Evolutionary conservation across 2,888 invertebrate species (phyloP), one percentile per base, ranked within the genome.

Genomic region (Dryomyza anilis): DNA sequence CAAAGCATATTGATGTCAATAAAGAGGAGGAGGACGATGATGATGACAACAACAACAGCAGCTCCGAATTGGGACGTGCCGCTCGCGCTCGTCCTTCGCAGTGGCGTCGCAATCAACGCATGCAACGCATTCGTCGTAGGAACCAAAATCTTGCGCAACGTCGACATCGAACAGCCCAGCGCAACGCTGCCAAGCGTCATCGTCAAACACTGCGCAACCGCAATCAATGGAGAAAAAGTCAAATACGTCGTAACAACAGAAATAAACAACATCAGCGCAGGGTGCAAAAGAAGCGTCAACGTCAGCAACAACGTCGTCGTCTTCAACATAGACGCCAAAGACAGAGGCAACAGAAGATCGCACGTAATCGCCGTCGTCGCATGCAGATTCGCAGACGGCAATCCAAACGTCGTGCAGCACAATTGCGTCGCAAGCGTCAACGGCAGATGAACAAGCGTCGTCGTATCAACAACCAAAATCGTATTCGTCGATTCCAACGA

Each of bases 231-330:
- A 66, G 65, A 12, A 68, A 67, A 62, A 68, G 72, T 29, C 60
- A 63, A 50, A 66, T 66, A 59, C 71, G 65, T 63, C 73, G 70
- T 16, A 69, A 68, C 21, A 5, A 48, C 21, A 2, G 6, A 6
- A 68, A 64, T n/a, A 68, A 63, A 43, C 29, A 57, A 50, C 39
- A 39, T 2, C 3, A 39, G 8, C 8, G 3, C 3, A 2, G 8
- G 3, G 8, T 6, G 39, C 3, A 3, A 6, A 5, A 3, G 4
- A 3, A 3, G 39, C 4, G n/a, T n/a, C 33, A 16, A 45, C 57
- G 53, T 21, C 73, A 61, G n/a, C 53, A 68, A 55, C 63, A 69
- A 64, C 63, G 63, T 30, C 69, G 70, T 30, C 71, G 67, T 14
- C 73, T 70, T 39, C 71, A 63, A 62, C 59, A 71, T 69, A 7